Base-by-base conservation (phyloP, 2,797 vertebrate species). In the Sylvilagus floridanus region DNA sequence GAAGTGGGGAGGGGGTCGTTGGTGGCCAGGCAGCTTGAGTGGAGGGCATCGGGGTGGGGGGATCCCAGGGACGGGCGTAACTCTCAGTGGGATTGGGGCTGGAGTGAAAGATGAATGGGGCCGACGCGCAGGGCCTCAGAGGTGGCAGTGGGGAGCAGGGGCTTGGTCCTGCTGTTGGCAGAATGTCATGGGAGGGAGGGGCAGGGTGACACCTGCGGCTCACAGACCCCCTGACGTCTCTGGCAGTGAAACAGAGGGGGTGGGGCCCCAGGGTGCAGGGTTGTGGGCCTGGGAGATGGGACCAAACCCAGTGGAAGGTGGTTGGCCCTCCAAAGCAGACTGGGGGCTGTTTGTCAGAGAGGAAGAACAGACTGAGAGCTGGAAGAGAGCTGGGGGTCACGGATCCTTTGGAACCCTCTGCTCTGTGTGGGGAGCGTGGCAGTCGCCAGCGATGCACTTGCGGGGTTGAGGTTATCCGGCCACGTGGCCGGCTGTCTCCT, bases 61-160 rank as follows among this genome's bases (percentile, higher is more conserved):
- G 7, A 42, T 28, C 57, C 62, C 0, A 0, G 37, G 0, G 24
- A 5, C 0, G 30, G 77, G 1, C 24, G 50, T 7, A 8, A 5
- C 32, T 21, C 69, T 62, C 26, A 57, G 10, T 50, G 28, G 21
- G 22, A 2, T 28, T 10, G 32, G 35, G 12, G 62, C 11, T n/a
- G 71, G 26, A 16, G 60, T 42, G 12, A 28, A 68, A 60, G 68
- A 81, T 0, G 2, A 28, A 3, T 4, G 0, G 16, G 47, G 17
- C 30, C 32, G 4, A 28, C 42, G 17, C 50, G 37, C 57, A 26
- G 77, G 65, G 68, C 73, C 65, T 42, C 2, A 1, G 19, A 21
- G 57, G 0, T 35, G 22, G 4, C 14, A 7, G 12, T 0, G 13
- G 75, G 32, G 63, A 63, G 47, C 4, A 19, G 57, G 21, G 16